These are phyloP conservation scores for Manis pentadactyla DNA, from an alignment of 2,797 vertebrate species.

Conservation along the genomic window DNA sequence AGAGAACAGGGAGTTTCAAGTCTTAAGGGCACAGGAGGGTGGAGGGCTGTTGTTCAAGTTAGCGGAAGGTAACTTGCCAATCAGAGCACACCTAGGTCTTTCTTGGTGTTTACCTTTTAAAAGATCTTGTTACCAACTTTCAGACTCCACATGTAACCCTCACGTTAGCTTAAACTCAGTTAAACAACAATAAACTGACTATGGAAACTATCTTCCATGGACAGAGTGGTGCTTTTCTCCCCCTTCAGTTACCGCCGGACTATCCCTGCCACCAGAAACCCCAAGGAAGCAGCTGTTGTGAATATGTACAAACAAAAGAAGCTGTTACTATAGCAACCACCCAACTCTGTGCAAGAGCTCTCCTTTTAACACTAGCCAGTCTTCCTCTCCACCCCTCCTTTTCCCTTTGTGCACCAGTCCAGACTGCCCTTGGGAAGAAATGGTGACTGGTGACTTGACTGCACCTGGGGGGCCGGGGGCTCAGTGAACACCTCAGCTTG, in stretches of 20 bases:
- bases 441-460: fast-evolving
- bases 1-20: background rate
- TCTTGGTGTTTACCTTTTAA: slow-evolving; percentile 40
- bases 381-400: background rate
- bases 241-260: slow-evolving; percentile 26
- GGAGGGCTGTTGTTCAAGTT: background rate
- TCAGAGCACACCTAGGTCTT: background rate
- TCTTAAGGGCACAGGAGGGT: background rate
- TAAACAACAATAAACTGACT: slow-evolving; percentile 35
- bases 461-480: fast-evolving
- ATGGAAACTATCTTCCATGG: background rate
- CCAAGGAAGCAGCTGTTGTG: slow-evolving; percentile 76
- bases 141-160: background rate
- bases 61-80: background rate
- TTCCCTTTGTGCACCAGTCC: background rate
- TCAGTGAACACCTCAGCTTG: fast-evolving
- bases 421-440: slow-evolving; percentile 7
- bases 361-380: slow-evolving; percentile 49
- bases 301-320: slow-evolving; percentile 84
- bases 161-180: background rate
- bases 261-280: slow-evolving; percentile 58
- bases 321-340: slow-evolving; percentile 85
- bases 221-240: slow-evolving; percentile 30
- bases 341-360: slow-evolving; percentile 70
- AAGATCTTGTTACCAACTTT: background rate